Base-by-base conservation (phyloP, 2,888 invertebrate species). In the Lasioglossum leucozonium region DNA sequence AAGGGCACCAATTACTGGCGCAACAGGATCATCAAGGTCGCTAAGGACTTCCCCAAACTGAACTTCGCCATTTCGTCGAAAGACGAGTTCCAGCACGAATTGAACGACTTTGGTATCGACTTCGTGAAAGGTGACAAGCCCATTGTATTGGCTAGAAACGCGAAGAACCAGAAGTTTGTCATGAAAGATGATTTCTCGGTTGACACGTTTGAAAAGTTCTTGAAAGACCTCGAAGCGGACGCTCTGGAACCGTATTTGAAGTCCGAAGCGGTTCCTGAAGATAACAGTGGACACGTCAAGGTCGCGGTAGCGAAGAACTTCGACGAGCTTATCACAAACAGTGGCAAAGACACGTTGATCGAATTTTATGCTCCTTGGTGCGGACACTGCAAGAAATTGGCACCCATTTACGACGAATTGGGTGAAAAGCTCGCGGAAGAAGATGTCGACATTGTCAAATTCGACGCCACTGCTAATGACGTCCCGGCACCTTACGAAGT, bases 321-420 rank as follows among this genome's bases (percentile, higher is more conserved):
- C 95, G 98, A 99, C 94, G 98, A 99, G 80, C 96, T 99, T 81
- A 98, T 99, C 0, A 97, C 97, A 3, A 98, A 99, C 94, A 98
- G 98, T 91, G 98, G 96, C 51, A 98, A 98, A 94, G 99, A 99
- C 95, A 98, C 98, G 4, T 96, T 99, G 69, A 96, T 99, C 90
- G 99, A 99, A 96, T 99, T 99, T 96, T 99, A 99, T 95, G 99
- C 99, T 55, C 99, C 99, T 0, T 99, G 99, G 99, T 99, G 99
- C 95, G 99, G 99, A 90, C 99, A 99, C 94, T 99, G 99, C 96
- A 99, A 99, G 95, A 98, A 98, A 95, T 96, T 99, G 73, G 96
- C 98, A 3, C 99, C 99, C 34, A 96, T 98, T 79, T 99, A 96
- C 95, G 99, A 99, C 84, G 99, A 99, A 95, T 96, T 99, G 51